Evolutionary conservation across 2,113 vertebrate species (phyloP).

Genomic region (Addax nasomaculatus): DNA sequence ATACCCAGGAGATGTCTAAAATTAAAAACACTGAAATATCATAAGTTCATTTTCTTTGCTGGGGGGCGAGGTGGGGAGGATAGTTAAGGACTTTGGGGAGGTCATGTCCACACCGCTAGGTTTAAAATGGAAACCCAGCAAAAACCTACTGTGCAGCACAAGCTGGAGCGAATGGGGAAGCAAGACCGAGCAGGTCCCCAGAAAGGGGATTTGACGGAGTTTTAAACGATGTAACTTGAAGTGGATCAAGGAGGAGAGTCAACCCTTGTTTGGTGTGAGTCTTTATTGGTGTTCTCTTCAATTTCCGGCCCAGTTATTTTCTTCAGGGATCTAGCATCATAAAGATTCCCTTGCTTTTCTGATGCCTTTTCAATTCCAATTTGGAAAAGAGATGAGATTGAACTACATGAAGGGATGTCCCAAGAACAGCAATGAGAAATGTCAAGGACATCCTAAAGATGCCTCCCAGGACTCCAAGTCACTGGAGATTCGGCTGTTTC

Average conservation of each 20-base stretch:
- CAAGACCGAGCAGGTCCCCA: background rate
- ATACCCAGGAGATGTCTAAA: background rate
- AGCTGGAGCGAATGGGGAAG: rapidly evolving
- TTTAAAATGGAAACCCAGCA: background rate
- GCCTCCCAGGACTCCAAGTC: background rate
- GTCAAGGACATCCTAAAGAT: constrained; percentile 24
- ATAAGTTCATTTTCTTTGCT: rapidly evolving
- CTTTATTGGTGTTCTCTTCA: background rate
- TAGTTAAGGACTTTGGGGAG: background rate
- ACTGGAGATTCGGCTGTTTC: background rate
- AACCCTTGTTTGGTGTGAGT: background rate
- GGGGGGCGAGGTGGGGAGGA: background rate
- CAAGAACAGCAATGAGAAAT: background rate
- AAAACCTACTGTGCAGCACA: background rate
- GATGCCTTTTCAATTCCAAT: background rate
- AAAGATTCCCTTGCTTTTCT: background rate
- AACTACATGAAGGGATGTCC: background rate
- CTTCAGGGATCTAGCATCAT: background rate
- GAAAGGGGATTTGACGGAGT: background rate
- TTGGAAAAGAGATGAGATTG: constrained; percentile 34
- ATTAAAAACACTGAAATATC: background rate
- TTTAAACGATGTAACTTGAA: background rate
- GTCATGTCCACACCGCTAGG: background rate
- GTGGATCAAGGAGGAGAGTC: too few species aligned
- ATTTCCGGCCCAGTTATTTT: background rate